phyloP scores from a whole-genome alignment of 2,888 invertebrate species.

The Drosophila lacicola region DNA sequence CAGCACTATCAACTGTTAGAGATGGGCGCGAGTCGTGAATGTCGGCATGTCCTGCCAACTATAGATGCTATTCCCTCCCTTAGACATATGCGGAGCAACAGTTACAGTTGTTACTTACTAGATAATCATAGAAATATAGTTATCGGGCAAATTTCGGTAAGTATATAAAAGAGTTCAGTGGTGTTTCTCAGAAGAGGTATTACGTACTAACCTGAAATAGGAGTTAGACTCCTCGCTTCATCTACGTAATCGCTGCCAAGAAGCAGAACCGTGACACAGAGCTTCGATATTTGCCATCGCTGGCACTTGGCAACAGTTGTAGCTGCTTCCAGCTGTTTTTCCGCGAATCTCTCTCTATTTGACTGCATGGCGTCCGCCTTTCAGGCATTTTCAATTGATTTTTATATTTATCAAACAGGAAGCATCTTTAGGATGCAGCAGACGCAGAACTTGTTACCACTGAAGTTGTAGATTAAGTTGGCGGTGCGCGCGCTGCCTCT shows the following conservation, averaged over 20 bases:
- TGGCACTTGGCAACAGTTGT: conserved; percentile 23
- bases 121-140: too few relatives aligned
- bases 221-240: background rate
- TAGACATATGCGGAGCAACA: too few relatives aligned
- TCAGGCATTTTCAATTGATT: conserved; percentile 75
- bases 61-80: too few relatives aligned
- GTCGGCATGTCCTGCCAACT: too few relatives aligned
- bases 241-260: background rate
- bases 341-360: conserved; percentile 69
- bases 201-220: too few relatives aligned
- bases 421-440: conserved; percentile 65
- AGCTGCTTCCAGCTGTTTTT: conserved; percentile 75
- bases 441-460: conserved; percentile 59
- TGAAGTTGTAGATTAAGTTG: conserved; percentile 23
- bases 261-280: conserved; percentile 21
- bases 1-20: conserved; percentile 5
- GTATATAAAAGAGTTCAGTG: too few relatives aligned
- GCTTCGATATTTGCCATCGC: conserved; percentile 7
- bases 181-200: too few relatives aligned
- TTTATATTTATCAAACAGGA: conserved; percentile 78
- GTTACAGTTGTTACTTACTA: too few relatives aligned
- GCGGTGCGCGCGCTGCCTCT: conserved; percentile 32
- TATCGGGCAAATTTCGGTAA: too few relatives aligned
- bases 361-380: conserved; percentile 66
- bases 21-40: conserved; percentile 1